These are phyloP conservation scores for Ectropis crepuscularia DNA, from an alignment of 2,888 invertebrate species.

Conservation along the genomic window DNA sequence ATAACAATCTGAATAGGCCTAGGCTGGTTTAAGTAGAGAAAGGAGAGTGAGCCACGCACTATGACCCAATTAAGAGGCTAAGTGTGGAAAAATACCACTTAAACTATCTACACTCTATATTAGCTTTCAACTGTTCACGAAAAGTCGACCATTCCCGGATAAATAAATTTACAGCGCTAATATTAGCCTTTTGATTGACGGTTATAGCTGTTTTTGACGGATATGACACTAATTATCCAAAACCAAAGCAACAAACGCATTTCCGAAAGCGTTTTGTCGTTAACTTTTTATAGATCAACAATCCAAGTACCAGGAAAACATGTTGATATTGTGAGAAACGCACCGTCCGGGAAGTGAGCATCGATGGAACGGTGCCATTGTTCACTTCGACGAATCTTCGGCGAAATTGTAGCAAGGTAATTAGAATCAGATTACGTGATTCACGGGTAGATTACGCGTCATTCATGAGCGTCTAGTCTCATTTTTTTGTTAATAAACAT, in stretches of 20 bases:
- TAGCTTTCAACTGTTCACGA: too few relatives aligned
- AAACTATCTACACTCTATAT: too few relatives aligned
- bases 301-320: constrained; percentile 40
- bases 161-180: too few relatives aligned
- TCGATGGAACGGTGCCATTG: constrained; percentile 37
- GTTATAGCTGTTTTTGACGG: neutral
- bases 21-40: too few relatives aligned
- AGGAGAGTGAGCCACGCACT: too few relatives aligned
- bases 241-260: constrained; percentile 11
- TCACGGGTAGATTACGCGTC: neutral
- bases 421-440: constrained; percentile 15
- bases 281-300: constrained; percentile 36
- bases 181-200: neutral
- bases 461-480: too few relatives aligned
- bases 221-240: constrained; percentile 1
- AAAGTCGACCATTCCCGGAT: too few relatives aligned
- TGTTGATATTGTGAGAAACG: constrained; percentile 40
- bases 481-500: too few relatives aligned
- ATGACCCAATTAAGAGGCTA: too few relatives aligned
- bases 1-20: too few relatives aligned
- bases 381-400: constrained; percentile 31
- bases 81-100: too few relatives aligned
- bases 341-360: constrained; percentile 38
- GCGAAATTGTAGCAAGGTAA: constrained; percentile 30
- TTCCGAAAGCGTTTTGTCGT: constrained; percentile 34